Percentiles rank a stretch among this genome's conserved stretches.
These are phyloP conservation scores for Neostethus bicornis DNA, from an alignment of 2,797 vertebrate genomes.

Conservation along the genomic window DNA sequence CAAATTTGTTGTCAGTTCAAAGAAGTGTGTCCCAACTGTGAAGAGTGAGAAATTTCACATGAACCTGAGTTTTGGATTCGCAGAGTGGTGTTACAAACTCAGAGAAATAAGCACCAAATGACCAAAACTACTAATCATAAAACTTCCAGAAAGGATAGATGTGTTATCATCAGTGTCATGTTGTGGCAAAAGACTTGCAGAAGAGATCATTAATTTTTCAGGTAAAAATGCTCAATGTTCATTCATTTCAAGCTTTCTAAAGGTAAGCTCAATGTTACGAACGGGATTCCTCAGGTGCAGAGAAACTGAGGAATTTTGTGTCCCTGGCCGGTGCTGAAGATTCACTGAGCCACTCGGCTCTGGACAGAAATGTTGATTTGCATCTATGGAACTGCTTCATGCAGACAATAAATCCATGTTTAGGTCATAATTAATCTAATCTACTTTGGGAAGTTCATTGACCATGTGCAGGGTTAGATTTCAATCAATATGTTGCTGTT, in stretches of 20 bases:
- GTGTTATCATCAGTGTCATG: neutral
- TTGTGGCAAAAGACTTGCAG: neutral
- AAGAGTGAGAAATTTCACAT: conserved; percentile 75
- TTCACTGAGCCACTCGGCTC: conserved; percentile 36
- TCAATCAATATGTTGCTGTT: conserved; percentile 30
- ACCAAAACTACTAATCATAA: neutral
- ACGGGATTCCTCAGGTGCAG: conserved; percentile 60
- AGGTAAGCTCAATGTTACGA: conserved; percentile 30
- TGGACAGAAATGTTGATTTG: conserved; percentile 37
- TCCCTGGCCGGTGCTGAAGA: conserved; percentile 16
- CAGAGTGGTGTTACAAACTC: conserved; percentile 49
- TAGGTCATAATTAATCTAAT: conserved; percentile 4
- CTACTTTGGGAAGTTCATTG: conserved; percentile 20
- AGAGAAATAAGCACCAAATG: conserved; percentile 18
- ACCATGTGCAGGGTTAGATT: conserved; percentile 5
- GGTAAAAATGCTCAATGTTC: conserved; percentile 39
- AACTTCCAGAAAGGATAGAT: neutral
- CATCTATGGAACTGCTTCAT: conserved; percentile 17
- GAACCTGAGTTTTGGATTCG: conserved; percentile 56
- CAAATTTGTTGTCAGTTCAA: conserved; percentile 36
- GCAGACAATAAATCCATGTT: conserved; percentile 5
- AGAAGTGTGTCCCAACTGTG: conserved; percentile 34
- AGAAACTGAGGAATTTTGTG: conserved; percentile 59
- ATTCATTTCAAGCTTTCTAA: conserved; percentile 29
- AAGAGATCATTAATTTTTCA: neutral